Evolutionary conservation across 2,113 vertebrate species (phyloP).

Genomic region (Cyphomyrus plagiostoma): DNA sequence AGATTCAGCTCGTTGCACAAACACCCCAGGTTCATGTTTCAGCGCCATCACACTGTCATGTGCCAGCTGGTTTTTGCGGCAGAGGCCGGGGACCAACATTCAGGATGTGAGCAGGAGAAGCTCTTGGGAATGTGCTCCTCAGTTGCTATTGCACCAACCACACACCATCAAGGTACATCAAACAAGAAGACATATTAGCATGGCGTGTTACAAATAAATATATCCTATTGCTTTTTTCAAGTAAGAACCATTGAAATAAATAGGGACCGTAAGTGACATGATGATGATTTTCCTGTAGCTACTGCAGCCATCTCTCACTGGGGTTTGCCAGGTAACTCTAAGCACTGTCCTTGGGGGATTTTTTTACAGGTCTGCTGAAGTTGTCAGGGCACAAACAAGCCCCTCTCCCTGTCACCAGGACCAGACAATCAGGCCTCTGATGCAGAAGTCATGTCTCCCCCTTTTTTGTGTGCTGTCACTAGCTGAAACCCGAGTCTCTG

Average conservation of each 20-base stretch:
- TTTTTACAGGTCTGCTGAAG: slow-evolving; percentile 50
- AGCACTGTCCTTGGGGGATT: slow-evolving; percentile 46
- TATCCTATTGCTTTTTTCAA: background rate
- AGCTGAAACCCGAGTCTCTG: slow-evolving; percentile 58
- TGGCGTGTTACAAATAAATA: background rate
- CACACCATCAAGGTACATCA: background rate
- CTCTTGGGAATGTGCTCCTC: background rate
- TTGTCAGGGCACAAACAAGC: slow-evolving; percentile 53
- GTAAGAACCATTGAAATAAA: background rate
- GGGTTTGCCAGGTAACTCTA: slow-evolving; percentile 46
- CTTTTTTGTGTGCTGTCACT: slow-evolving; percentile 55
- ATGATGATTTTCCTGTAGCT: background rate
- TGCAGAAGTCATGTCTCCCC: slow-evolving; percentile 44
- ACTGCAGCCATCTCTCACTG: slow-evolving; percentile 40
- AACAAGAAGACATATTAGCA: background rate
- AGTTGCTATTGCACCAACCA: background rate
- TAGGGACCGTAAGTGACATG: background rate
- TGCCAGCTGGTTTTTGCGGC: slow-evolving; percentile 30
- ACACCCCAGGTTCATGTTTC: slow-evolving; percentile 44
- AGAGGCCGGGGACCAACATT: background rate
- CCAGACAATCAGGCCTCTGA: slow-evolving; percentile 60
- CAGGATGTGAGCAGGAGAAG: slow-evolving; percentile 6
- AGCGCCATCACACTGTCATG: slow-evolving; percentile 25
- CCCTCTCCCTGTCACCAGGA: slow-evolving; percentile 32
- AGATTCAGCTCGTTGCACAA: slow-evolving; percentile 33